These are phyloP conservation scores for Pterostichus madidus DNA, from an alignment of 2,888 invertebrate species.

Conservation along the genomic window DNA sequence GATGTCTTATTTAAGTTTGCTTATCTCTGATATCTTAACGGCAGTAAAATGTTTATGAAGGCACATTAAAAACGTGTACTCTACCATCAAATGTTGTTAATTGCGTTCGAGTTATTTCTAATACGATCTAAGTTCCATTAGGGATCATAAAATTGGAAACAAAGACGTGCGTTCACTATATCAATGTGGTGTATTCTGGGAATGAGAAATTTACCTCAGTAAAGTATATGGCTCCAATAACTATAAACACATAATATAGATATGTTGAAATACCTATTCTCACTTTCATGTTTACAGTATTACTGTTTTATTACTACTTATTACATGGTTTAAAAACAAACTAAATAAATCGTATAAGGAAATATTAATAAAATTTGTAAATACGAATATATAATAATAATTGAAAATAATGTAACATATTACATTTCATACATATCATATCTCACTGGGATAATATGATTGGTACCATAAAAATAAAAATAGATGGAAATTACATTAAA, in stretches of 20 bases:
- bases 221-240: background rate
- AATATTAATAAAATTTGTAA: too few relatives aligned
- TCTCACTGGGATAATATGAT: too few relatives aligned
- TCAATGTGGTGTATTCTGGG: background rate
- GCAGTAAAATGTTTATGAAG: constrained; percentile 53
- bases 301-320: background rate
- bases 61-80: constrained; percentile 14
- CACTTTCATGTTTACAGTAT: constrained; percentile 13
- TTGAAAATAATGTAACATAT: too few relatives aligned
- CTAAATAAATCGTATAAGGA: too few relatives aligned
- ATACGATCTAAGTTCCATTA: constrained; percentile 13
- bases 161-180: background rate
- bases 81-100: constrained; percentile 19
- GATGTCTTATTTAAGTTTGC: constrained; percentile 59
- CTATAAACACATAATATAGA: constrained; percentile 10
- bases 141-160: background rate
- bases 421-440: too few relatives aligned
- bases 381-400: too few relatives aligned
- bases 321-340: background rate
- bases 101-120: constrained; percentile 24
- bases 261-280: constrained; percentile 34
- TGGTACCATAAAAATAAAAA: too few relatives aligned
- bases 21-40: constrained; percentile 50
- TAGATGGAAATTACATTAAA: too few relatives aligned
- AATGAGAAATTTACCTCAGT: background rate